Conservation (phyloP, 2,888 invertebrate genomes). For the Nymphalis urticae region DNA sequence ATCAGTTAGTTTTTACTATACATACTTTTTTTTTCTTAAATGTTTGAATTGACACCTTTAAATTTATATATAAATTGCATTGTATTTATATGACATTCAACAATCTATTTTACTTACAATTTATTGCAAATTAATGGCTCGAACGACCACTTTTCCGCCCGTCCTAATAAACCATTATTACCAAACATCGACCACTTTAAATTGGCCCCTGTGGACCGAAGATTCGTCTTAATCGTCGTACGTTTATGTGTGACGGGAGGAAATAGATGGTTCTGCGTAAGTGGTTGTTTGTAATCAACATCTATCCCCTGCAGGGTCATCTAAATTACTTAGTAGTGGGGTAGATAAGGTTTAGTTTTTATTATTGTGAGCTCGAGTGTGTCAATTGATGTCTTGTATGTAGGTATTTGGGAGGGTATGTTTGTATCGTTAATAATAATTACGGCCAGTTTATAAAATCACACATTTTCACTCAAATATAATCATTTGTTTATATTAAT, state of each 20-base stretch:
- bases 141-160: slow-evolving; percentile 39
- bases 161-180: slow-evolving; percentile 42
- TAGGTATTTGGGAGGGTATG: slow-evolving; percentile 27
- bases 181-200: slow-evolving; percentile 44
- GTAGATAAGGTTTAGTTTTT: slow-evolving; percentile 74
- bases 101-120: slow-evolving; percentile 34
- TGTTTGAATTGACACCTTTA: too few species aligned
- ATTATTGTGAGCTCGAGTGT: slow-evolving; percentile 67
- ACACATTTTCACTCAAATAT: neutral
- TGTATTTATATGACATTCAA: slow-evolving; percentile 4
- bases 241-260: slow-evolving; percentile 47
- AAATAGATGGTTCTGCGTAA: slow-evolving; percentile 49
- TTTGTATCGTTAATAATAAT: slow-evolving; percentile 19
- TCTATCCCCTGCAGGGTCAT: slow-evolving; percentile 62
- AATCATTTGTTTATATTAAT: neutral
- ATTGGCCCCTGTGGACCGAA: slow-evolving; percentile 39
- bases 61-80: neutral
- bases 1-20: too few species aligned
- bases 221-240: slow-evolving; percentile 32
- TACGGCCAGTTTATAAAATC: slow-evolving; percentile 10
- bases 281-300: slow-evolving; percentile 67
- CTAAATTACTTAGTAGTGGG: slow-evolving; percentile 71
- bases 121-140: slow-evolving; percentile 39
- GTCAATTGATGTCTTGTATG: slow-evolving; percentile 54
- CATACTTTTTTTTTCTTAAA: too few species aligned